phyloP scores from a whole-genome alignment of 1,140 invertebrate species.

The Planococcus citri region DNA sequence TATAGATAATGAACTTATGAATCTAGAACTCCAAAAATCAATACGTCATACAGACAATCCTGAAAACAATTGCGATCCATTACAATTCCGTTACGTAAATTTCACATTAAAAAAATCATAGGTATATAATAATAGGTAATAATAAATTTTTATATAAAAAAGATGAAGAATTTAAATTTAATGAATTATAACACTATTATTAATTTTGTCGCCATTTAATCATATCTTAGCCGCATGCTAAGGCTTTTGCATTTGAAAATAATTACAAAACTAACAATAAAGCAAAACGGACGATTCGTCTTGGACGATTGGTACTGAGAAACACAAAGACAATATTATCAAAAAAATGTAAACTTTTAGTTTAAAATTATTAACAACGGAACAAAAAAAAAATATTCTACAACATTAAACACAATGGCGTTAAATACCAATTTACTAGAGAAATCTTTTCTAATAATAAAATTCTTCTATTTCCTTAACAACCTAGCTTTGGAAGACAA shows the following conservation, averaged over 20 bases:
- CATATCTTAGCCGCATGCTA: too few relatives aligned
- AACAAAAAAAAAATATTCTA: neutral
- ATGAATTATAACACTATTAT: too few relatives aligned
- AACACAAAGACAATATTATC: neutral
- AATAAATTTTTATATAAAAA: too few relatives aligned
- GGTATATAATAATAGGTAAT: too few relatives aligned
- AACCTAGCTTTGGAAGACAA: conserved; percentile 10
- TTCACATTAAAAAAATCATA: too few relatives aligned
- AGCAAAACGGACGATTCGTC: conserved; percentile 5
- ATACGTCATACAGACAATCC: too few relatives aligned
- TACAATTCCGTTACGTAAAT: too few relatives aligned
- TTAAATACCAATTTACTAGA: neutral
- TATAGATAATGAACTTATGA: too few relatives aligned
- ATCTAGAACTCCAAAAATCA: too few relatives aligned
- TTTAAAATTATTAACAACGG: neutral
- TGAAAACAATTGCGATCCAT: too few relatives aligned
- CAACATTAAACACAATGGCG: neutral
- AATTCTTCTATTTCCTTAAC: neutral
- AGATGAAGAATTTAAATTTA: too few relatives aligned
- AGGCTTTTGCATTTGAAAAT: neutral
- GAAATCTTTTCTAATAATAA: neutral
- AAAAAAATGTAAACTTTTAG: conserved; percentile 1
- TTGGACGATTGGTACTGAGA: neutral
- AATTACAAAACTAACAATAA: neutral
- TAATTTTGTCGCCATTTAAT: too few relatives aligned